phyloP scores from a whole-genome alignment of 2,113 vertebrate genomes.

The Phalacrocorax aristotelis region DNA sequence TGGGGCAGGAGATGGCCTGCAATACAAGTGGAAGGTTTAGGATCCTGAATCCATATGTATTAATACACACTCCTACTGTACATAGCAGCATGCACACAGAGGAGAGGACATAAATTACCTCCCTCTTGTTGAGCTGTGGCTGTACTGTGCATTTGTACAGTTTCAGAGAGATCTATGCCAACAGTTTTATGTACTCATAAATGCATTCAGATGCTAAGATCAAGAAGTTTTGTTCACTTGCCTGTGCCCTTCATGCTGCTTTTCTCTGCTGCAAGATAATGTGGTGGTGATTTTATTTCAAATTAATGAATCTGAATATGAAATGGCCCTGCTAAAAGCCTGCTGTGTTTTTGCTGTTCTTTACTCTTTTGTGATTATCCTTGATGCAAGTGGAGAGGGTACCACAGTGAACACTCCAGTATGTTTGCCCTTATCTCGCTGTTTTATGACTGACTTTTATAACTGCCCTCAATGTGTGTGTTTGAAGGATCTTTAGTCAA shows the following conservation, averaged over 20 bases:
- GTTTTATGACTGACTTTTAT: conserved; percentile 4
- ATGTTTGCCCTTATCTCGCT: background rate
- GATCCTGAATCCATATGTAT: background rate
- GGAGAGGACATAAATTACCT: conserved; percentile 40
- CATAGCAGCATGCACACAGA: background rate
- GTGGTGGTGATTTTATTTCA: conserved; percentile 41
- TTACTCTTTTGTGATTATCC: background rate
- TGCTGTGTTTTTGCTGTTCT: conserved; percentile 41
- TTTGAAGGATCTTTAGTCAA: conserved; percentile 7
- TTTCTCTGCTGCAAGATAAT: conserved; percentile 8
- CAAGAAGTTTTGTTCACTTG: conserved; percentile 55
- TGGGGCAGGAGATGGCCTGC: background rate
- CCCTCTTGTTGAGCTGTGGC: conserved; percentile 55
- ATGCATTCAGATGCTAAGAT: conserved; percentile 50
- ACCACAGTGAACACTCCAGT: background rate
- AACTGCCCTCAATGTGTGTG: background rate
- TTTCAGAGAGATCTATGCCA: conserved; percentile 47
- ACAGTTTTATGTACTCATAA: conserved; percentile 53
- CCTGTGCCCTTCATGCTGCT: conserved; percentile 26
- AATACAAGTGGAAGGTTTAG: background rate
- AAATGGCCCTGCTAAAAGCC: conserved; percentile 33
- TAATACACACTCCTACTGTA: conserved; percentile 18
- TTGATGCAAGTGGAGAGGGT: background rate
- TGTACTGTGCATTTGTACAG: conserved; percentile 64
- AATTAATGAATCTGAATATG: background rate